Evolutionary conservation across 2,797 vertebrate species (phyloP).

Genomic region (Hippoglossus hippoglossus): DNA sequence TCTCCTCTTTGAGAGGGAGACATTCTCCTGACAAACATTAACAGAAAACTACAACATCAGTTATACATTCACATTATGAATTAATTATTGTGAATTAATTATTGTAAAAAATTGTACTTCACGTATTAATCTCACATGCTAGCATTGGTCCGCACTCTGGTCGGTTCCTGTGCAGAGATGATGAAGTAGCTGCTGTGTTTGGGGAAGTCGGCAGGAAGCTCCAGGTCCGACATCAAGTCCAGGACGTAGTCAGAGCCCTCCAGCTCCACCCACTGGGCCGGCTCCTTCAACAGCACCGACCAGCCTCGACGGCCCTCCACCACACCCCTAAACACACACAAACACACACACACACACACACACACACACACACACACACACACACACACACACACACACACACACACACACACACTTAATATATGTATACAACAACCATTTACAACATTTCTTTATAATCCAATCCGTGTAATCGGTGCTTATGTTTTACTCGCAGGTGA

Average conservation of each 20-base stretch:
- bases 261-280: constrained; percentile 92
- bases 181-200: constrained; percentile 94
- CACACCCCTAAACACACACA: constrained; percentile 82
- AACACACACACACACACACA: constrained; percentile 9
- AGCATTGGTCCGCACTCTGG: constrained; percentile 74
- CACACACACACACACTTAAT: constrained; percentile 5
- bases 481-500: neutral
- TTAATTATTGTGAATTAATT: neutral
- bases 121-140: constrained; percentile 83
- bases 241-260: constrained; percentile 95
- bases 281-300: constrained; percentile 91
- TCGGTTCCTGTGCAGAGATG: constrained; percentile 85
- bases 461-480: neutral
- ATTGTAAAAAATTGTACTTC: neutral
- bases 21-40: no score
- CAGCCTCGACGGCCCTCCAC: constrained; percentile 89
- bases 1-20: no score
- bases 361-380: neutral
- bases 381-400: constrained; percentile 1
- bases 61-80: no score
- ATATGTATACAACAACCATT: neutral
- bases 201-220: constrained; percentile 91
- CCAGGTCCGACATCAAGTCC: constrained; percentile 93
- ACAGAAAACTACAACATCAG: no score
- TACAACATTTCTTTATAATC: neutral